Percentiles rank a stretch among this genome's conserved stretches.
phyloP scores from a whole-genome alignment of 1,140 invertebrate genomes.

The Drosophila carrolli region DNA sequence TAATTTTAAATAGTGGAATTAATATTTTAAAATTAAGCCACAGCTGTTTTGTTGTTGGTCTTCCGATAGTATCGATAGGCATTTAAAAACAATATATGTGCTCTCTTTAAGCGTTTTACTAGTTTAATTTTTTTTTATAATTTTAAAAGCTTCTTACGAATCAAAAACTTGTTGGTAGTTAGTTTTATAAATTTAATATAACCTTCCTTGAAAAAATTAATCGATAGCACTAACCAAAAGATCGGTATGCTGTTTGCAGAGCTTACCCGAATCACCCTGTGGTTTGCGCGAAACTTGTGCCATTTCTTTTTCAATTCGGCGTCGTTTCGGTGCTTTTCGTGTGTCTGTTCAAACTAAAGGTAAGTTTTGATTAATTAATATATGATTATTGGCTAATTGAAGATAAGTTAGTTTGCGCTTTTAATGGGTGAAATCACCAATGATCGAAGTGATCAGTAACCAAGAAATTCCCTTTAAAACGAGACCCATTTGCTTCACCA shows the following conservation, averaged over 20 bases:
- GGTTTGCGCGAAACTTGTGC: neutral
- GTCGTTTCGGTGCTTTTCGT: constrained; percentile 22
- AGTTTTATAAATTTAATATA: neutral
- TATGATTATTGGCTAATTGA: neutral
- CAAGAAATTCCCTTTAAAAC: neutral
- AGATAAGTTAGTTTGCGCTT: neutral
- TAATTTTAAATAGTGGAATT: neutral
- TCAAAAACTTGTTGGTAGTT: neutral
- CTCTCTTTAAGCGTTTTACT: neutral
- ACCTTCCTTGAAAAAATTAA: neutral
- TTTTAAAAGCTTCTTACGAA: neutral
- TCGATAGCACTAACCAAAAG: neutral
- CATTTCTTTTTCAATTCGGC: constrained; percentile 24
- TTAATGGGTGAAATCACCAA: too few species aligned
- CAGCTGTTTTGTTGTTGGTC: neutral
- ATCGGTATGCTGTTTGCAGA: neutral
- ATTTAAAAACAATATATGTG: neutral
- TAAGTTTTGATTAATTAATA: constrained; percentile 15
- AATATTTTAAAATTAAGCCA: neutral
- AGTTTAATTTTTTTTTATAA: neutral
- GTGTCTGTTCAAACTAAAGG: constrained; percentile 31
- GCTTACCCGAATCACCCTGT: neutral
- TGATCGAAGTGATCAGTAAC: neutral
- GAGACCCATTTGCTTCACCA: constrained; percentile 17
- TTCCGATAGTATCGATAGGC: constrained; percentile 2